Conservation (phyloP, 2,113 vertebrate species). For the Casuarius casuarius region DNA sequence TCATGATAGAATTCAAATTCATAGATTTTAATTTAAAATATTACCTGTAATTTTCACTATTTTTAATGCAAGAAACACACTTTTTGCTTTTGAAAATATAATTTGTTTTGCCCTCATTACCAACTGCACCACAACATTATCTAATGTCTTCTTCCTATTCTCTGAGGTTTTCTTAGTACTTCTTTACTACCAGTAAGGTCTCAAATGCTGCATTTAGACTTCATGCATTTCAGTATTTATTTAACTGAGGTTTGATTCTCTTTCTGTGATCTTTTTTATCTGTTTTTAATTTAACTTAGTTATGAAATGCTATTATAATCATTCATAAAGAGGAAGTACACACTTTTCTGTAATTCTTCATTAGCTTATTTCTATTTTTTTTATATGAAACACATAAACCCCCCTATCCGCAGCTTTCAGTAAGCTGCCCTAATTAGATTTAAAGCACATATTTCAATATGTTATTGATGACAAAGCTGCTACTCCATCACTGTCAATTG, state of each 20-base stretch:
- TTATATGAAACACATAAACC: background rate
- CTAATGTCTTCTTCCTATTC: background rate
- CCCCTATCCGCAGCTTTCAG: background rate
- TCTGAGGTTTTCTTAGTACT: background rate
- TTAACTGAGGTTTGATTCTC: background rate
- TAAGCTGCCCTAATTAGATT: slow-evolving; percentile 1
- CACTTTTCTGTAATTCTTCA: background rate
- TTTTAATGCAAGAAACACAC: background rate
- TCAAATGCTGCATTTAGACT: background rate
- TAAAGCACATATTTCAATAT: slow-evolving; percentile 14
- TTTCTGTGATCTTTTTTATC: background rate
- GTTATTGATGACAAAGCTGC: background rate
- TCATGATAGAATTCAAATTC: too few species aligned
- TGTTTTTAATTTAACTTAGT: background rate
- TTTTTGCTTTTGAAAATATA: background rate
- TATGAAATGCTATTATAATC: background rate
- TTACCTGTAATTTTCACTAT: background rate
- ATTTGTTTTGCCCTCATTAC: background rate
- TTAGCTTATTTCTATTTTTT: background rate
- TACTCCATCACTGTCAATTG: slow-evolving; percentile 9
- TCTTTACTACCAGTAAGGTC: background rate
- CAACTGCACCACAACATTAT: background rate
- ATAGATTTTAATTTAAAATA: background rate
- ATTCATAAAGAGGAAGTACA: background rate
- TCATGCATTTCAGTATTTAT: background rate